phyloP scores from a whole-genome alignment of 2,888 invertebrate genomes.

The Nemotelus nigrinus region DNA sequence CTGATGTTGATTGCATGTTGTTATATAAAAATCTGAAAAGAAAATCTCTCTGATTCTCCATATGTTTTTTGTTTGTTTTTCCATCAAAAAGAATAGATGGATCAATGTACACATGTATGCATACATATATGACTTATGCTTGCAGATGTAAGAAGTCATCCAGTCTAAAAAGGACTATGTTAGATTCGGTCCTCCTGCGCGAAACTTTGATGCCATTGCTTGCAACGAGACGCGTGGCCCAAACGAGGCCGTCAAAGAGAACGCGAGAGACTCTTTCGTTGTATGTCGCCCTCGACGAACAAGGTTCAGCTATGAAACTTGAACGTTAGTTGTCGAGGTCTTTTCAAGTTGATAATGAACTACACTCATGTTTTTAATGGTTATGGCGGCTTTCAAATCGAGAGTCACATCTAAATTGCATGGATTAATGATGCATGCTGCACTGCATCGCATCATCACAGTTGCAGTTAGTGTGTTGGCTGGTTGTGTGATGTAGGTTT shows the following conservation, averaged over 20 bases:
- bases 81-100: conserved; percentile 7
- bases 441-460: not conserved
- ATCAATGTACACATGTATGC: not conserved
- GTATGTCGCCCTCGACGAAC: conserved; percentile 5
- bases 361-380: conserved; percentile 26
- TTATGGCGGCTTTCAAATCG: not conserved
- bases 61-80: conserved; percentile 33
- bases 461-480: not conserved
- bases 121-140: not conserved
- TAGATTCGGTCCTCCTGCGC: not conserved
- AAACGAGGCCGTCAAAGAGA: not conserved
- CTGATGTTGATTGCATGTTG: conserved; percentile 14
- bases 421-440: conserved; percentile 20
- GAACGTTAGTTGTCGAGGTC: conserved; percentile 28
- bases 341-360: conserved; percentile 36
- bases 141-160: conserved; percentile 12
- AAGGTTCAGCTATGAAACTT: conserved; percentile 27
- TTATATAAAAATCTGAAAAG: conserved; percentile 30
- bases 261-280: not conserved
- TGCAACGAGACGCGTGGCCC: too few species aligned
- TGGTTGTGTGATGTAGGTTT: too few species aligned
- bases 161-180: conserved; percentile 1
- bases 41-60: conserved; percentile 13
- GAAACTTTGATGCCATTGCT: not conserved
- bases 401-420: conserved; percentile 10